Percentiles rank a stretch among this genome's conserved stretches.
Evolutionary conservation across 2,888 invertebrate species (phyloP).

Genomic region (Congeria kusceri): DNA sequence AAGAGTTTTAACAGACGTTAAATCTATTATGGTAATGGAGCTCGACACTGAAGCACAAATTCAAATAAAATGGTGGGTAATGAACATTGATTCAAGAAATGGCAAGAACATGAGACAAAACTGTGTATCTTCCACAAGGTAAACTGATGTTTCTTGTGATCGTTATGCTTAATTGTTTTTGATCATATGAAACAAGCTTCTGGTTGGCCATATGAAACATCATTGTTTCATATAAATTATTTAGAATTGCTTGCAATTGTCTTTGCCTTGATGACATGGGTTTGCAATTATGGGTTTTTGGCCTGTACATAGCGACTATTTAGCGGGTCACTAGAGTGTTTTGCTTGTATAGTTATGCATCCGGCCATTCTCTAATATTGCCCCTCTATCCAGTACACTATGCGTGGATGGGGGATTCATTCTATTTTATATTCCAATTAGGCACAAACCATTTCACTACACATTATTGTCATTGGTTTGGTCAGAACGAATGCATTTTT

Average conservation of each 20-base stretch:
- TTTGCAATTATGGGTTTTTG: too few relatives aligned
- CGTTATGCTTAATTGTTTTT: conserved; percentile 30
- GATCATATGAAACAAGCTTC: not conserved
- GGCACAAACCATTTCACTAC: too few relatives aligned
- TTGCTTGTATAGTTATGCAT: too few relatives aligned
- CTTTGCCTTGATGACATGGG: conserved; percentile 15
- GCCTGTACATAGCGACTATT: too few relatives aligned
- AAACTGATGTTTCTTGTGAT: conserved; percentile 27
- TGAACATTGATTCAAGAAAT: conserved; percentile 29
- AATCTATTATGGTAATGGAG: conserved; percentile 6
- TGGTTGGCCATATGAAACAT: conserved; percentile 17
- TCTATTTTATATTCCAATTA: too few relatives aligned
- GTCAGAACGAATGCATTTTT: too few relatives aligned
- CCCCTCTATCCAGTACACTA: too few relatives aligned
- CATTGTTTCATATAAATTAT: conserved; percentile 32
- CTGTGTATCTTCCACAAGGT: conserved; percentile 11
- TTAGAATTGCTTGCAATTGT: conserved; percentile 39
- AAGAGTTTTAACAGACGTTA: not conserved
- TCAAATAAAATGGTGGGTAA: conserved; percentile 9
- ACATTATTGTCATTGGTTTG: too few relatives aligned
- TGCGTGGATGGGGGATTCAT: too few relatives aligned
- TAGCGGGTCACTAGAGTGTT: too few relatives aligned
- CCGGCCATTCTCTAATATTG: too few relatives aligned
- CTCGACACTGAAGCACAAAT: not conserved
- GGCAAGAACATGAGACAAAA: conserved; percentile 36